Conservation (phyloP, 1,140 invertebrate genomes). For the Diorhabda elongata region DNA sequence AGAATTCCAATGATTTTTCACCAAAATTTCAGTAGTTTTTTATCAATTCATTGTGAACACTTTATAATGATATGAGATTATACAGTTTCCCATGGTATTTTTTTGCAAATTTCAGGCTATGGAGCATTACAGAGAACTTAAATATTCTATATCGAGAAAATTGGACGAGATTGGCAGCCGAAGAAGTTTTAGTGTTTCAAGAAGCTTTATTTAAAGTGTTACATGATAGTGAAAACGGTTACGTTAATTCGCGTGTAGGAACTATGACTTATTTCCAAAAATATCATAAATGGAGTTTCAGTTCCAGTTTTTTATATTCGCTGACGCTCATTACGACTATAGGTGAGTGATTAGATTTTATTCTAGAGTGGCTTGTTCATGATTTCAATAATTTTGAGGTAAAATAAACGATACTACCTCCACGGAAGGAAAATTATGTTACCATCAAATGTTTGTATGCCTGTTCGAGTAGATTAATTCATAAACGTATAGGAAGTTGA, state of each 20-base stretch:
- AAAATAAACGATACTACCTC: too few species aligned
- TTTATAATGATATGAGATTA: too few species aligned
- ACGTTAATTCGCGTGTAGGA: slow-evolving; percentile 33
- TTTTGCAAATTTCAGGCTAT: slow-evolving; percentile 57
- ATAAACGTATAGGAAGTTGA: too few species aligned
- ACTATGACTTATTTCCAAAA: slow-evolving; percentile 48
- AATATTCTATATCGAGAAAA: slow-evolving; percentile 93
- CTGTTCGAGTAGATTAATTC: too few species aligned
- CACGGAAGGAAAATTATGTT: too few species aligned
- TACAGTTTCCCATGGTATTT: too few species aligned
- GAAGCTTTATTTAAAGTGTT: slow-evolving; percentile 51
- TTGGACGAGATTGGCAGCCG: slow-evolving; percentile 81
- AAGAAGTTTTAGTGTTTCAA: slow-evolving; percentile 84
- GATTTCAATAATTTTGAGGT: too few species aligned
- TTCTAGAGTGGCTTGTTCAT: too few species aligned
- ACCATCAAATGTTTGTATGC: too few species aligned
- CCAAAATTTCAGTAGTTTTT: too few species aligned
- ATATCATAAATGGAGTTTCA: slow-evolving; percentile 80
- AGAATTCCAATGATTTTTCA: too few species aligned
- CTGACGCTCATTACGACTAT: slow-evolving; percentile 94
- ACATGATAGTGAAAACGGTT: slow-evolving; percentile 29
- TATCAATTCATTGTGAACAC: too few species aligned
- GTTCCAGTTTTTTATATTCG: slow-evolving; percentile 89
- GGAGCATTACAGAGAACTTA: slow-evolving; percentile 90
- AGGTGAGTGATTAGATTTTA: slow-evolving; percentile 62